Percentiles rank a stretch among this genome's conserved stretches.
phyloP scores from a whole-genome alignment of 2,888 invertebrate genomes.

The Pilophorus perplexus region DNA sequence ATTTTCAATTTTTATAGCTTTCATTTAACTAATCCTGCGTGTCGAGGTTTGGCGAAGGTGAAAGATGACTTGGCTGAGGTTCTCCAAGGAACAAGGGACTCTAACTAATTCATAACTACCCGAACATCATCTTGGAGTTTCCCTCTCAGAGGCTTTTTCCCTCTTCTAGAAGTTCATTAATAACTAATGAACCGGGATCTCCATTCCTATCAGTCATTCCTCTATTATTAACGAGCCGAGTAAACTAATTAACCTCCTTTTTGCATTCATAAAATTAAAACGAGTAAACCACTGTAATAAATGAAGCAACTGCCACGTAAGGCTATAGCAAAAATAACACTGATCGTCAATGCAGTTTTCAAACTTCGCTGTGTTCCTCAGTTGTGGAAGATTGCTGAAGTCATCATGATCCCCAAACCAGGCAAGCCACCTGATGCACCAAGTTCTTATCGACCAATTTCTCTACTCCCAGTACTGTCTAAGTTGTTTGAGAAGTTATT shows the following conservation, averaged over 20 bases:
- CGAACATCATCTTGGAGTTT: neutral
- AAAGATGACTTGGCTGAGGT: neutral
- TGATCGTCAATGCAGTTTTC: no score
- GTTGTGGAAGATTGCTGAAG: no score
- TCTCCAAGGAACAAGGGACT: neutral
- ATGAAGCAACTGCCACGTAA: no score
- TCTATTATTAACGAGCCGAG: neutral
- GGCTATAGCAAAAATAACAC: no score
- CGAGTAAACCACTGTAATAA: no score
- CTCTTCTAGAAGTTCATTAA: slow-evolving; percentile 5
- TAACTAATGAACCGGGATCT: slow-evolving; percentile 11
- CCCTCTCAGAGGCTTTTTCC: neutral
- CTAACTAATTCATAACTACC: slow-evolving; percentile 13
- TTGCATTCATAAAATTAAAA: neutral
- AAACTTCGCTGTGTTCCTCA: no score
- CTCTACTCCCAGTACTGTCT: no score
- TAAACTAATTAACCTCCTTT: slow-evolving; percentile 9
- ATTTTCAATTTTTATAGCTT: neutral
- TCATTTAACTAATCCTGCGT: neutral
- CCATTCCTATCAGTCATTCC: slow-evolving; percentile 6
- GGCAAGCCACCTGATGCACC: no score
- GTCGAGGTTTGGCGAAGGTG: no score
- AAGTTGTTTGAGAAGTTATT: no score
- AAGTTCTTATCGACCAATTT: no score
- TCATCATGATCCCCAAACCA: no score